A percentile compares a stretch with the other conserved stretches of the same genome.
Conservation (phyloP, 2,888 invertebrate genomes). For the Aromia moschata region DNA sequence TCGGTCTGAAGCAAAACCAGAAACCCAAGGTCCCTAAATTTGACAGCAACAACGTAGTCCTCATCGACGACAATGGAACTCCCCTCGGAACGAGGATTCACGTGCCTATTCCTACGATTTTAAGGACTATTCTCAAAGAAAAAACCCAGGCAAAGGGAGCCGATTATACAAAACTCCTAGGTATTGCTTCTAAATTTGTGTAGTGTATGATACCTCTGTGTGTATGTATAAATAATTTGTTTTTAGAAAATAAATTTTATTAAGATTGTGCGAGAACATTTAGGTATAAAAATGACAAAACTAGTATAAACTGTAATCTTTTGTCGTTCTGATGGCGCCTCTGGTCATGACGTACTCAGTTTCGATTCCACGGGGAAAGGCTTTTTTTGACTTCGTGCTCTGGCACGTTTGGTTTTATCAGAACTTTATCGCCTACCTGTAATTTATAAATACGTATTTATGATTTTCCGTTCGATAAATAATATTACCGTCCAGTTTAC, state of each 20-base stretch:
- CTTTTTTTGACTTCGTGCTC: constrained; percentile 6
- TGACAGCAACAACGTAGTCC: constrained; percentile 94
- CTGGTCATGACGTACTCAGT: not conserved
- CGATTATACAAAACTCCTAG: constrained; percentile 91
- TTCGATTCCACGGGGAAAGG: constrained; percentile 1
- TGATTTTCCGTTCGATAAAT: too few species aligned
- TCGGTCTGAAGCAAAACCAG: constrained; percentile 88
- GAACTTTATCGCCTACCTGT: constrained; percentile 7
- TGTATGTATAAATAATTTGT: not conserved
- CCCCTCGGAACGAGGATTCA: constrained; percentile 95
- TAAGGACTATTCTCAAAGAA: constrained; percentile 84
- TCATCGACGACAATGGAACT: constrained; percentile 93
- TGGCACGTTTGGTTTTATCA: constrained; percentile 1
- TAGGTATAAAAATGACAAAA: not conserved
- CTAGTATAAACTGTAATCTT: constrained; percentile 3
- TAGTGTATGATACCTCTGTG: constrained; percentile 54
- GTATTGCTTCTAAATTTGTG: constrained; percentile 89
- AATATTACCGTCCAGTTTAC: constrained; percentile 11
- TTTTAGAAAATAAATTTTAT: not conserved
- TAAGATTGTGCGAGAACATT: too few species aligned
- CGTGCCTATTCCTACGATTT: constrained; percentile 91
- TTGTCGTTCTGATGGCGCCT: constrained; percentile 1
- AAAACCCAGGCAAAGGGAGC: constrained; percentile 83
- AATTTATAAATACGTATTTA: too few species aligned
- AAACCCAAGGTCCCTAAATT: constrained; percentile 84